Percentiles rank a stretch among this genome's conserved stretches.
Evolutionary conservation across 2,797 vertebrate genomes (phyloP).

Genomic region (Galaxias olidus): DNA sequence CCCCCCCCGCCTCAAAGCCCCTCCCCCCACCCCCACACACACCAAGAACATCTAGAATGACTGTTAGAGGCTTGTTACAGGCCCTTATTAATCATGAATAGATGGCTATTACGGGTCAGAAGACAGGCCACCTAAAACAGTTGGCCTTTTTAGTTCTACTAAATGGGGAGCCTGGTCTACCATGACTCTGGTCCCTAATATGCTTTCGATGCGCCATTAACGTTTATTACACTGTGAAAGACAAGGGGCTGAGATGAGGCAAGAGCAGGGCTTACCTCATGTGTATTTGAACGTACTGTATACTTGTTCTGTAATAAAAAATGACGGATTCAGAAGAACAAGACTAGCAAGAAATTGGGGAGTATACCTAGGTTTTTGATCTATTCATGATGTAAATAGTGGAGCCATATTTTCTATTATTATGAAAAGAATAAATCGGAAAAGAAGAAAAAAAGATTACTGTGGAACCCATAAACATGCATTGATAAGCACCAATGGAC

Average conservation of each 20-base stretch:
- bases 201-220: constrained; percentile 58
- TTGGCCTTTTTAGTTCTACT: constrained; percentile 80
- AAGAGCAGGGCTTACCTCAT: too few relatives aligned
- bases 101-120: constrained; percentile 85
- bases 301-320: not conserved
- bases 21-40: too few relatives aligned
- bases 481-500: not conserved
- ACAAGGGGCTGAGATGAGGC: constrained; percentile 11
- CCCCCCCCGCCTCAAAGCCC: too few relatives aligned
- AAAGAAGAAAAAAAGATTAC: not conserved
- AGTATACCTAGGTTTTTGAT: too few relatives aligned
- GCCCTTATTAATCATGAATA: constrained; percentile 88
- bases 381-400: too few relatives aligned
- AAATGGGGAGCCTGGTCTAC: constrained; percentile 84
- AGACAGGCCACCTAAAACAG: constrained; percentile 82
- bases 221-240: constrained; percentile 51
- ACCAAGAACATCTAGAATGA: constrained; percentile 77
- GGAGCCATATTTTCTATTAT: too few relatives aligned
- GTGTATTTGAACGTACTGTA: not conserved
- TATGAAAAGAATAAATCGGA: too few relatives aligned
- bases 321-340: too few relatives aligned
- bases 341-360: too few relatives aligned
- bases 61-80: constrained; percentile 86
- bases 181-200: constrained; percentile 73
- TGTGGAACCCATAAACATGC: not conserved